Evolutionary conservation across 2,888 invertebrate genomes (phyloP).

Genomic region (Elegia similella): DNA sequence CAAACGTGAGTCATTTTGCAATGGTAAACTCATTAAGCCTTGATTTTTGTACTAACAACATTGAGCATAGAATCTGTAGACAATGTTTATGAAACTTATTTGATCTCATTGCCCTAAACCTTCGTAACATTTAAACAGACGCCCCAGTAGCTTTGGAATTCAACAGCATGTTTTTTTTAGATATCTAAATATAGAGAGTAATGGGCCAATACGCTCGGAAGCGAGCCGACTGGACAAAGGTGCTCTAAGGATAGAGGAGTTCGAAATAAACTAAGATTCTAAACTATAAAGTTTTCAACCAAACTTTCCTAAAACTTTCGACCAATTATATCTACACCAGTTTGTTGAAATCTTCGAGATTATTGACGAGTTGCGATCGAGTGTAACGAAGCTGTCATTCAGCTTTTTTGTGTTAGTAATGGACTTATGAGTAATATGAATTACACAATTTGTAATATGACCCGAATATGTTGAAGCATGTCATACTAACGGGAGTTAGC

Average conservation of each 20-base stretch:
- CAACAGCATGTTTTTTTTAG: constrained; percentile 57
- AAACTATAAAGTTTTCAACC: background rate
- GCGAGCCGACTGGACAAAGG: constrained; percentile 45
- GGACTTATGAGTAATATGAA: background rate
- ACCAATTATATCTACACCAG: background rate
- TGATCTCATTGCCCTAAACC: constrained; percentile 13
- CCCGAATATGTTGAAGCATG: background rate
- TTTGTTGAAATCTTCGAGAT: background rate
- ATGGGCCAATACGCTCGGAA: constrained; percentile 46
- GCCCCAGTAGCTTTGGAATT: constrained; percentile 50
- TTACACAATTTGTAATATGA: constrained; percentile 1
- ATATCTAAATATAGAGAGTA: constrained; percentile 61
- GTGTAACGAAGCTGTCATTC: background rate
- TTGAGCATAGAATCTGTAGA: background rate
- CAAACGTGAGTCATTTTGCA: constrained; percentile 33
- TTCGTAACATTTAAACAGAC: constrained; percentile 22
- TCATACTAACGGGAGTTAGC: background rate
- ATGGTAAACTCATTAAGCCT: constrained; percentile 13
- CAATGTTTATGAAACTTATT: background rate
- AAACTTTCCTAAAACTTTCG: background rate
- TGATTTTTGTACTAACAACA: background rate
- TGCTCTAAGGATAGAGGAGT: constrained; percentile 24
- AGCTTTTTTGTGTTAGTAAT: background rate
- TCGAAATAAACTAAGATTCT: background rate
- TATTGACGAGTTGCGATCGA: background rate